phyloP scores from a whole-genome alignment of 2,113 vertebrate genomes.

The Halcyon senegalensis region DNA sequence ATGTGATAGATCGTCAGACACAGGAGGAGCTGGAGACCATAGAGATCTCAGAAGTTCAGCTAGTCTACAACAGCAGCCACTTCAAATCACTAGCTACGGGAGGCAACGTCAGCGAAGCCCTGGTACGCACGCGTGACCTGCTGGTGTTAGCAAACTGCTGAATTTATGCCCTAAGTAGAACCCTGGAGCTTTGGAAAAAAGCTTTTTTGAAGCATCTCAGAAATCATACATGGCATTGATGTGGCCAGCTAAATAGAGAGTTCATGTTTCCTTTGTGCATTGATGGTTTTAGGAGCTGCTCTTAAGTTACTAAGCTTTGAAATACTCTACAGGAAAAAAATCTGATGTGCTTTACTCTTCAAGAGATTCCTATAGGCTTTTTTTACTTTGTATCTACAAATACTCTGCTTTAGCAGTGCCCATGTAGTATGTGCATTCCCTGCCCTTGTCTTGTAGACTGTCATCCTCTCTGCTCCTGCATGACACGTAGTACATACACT shows the following conservation, averaged over 20 bases:
- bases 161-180: background rate
- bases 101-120: slow-evolving; percentile 95
- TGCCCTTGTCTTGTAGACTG: background rate
- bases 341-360: background rate
- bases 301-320: background rate
- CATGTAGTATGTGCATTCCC: background rate
- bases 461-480: too few species aligned
- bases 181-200: background rate
- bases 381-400: background rate
- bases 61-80: slow-evolving; percentile 97
- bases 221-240: background rate
- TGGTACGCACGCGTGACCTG: slow-evolving; percentile 75
- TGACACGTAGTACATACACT: fast-evolving
- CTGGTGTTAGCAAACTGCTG: background rate
- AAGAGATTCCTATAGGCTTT: background rate
- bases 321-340: background rate
- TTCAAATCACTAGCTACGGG: slow-evolving; percentile 97
- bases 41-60: slow-evolving; percentile 92
- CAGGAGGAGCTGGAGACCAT: slow-evolving; percentile 92
- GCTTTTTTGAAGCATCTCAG: background rate
- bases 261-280: background rate
- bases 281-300: background rate
- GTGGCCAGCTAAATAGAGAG: background rate
- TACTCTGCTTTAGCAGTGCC: background rate
- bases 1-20: slow-evolving; percentile 91